These are phyloP conservation scores for Cactoblastis cactorum DNA, from an alignment of 2,888 invertebrate species.

Conservation along the genomic window DNA sequence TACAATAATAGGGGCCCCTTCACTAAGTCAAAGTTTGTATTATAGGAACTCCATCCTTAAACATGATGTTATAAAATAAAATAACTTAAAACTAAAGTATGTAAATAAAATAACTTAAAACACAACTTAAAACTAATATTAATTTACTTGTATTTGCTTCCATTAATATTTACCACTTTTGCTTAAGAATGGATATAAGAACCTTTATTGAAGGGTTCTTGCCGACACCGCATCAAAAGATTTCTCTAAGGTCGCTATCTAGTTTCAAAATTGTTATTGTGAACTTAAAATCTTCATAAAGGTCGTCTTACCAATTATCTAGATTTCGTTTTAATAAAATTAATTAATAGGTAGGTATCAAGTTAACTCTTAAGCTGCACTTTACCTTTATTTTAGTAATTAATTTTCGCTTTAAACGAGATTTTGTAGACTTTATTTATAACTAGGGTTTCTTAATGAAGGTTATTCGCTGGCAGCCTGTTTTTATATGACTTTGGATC, in stretches of 20 bases:
- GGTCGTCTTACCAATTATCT: conserved; percentile 18
- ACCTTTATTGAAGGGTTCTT: background rate
- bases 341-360: background rate
- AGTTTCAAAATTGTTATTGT: conserved; percentile 8
- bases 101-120: too few relatives aligned
- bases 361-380: background rate
- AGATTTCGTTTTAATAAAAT: conserved; percentile 1
- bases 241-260: background rate
- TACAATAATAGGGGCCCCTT: too few relatives aligned
- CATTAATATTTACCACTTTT: background rate
- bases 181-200: background rate
- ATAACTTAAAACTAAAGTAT: too few relatives aligned
- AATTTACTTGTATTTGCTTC: too few relatives aligned
- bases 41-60: too few relatives aligned
- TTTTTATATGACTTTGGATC: too few relatives aligned
- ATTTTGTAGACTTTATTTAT: background rate
- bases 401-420: background rate
- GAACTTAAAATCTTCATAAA: conserved; percentile 10
- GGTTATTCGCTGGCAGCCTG: too few relatives aligned
- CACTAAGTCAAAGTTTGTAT: too few relatives aligned
- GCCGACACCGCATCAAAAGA: background rate
- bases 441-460: too few relatives aligned
- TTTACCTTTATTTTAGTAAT: background rate
- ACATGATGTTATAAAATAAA: too few relatives aligned
- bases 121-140: too few relatives aligned